phyloP scores from a whole-genome alignment of 2,797 vertebrate species.

The Syngnathus rostellatus region DNA sequence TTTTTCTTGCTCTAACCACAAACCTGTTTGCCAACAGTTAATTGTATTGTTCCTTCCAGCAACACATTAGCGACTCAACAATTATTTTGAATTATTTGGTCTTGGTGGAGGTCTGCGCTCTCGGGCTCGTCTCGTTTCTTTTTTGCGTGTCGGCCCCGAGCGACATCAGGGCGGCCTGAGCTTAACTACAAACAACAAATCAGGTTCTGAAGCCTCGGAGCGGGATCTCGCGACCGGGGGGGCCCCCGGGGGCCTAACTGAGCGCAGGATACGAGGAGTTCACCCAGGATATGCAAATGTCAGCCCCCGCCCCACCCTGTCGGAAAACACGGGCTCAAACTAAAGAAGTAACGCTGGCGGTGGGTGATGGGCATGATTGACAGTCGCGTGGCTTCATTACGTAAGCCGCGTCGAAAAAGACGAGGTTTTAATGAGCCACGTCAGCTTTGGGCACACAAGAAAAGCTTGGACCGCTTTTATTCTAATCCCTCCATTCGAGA shows the following conservation, averaged over 20 bases:
- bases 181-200: conserved; percentile 14
- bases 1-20: too few species aligned
- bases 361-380: not conserved
- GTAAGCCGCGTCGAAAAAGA: not conserved
- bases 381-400: not conserved
- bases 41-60: not conserved
- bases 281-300: conserved; percentile 67
- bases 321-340: conserved; percentile 28
- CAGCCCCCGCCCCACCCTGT: conserved; percentile 8
- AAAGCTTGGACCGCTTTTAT: not conserved
- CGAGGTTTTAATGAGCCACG: not conserved
- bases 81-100: conserved; percentile 1
- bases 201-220: conserved; percentile 22
- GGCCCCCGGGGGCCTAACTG: conserved; percentile 52
- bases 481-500: not conserved
- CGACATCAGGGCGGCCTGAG: conserved; percentile 8
- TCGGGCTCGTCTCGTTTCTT: conserved; percentile 8
- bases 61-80: not conserved
- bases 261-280: conserved; percentile 43
- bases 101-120: conserved; percentile 4
- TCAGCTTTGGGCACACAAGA: not conserved
- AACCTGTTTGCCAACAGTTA: too few species aligned
- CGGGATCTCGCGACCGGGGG: conserved; percentile 46
- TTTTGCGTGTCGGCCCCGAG: conserved; percentile 13
- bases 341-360: conserved; percentile 17